These are phyloP conservation scores for Eristalis pertinax DNA, from an alignment of 2,888 invertebrate species.

Conservation along the genomic window DNA sequence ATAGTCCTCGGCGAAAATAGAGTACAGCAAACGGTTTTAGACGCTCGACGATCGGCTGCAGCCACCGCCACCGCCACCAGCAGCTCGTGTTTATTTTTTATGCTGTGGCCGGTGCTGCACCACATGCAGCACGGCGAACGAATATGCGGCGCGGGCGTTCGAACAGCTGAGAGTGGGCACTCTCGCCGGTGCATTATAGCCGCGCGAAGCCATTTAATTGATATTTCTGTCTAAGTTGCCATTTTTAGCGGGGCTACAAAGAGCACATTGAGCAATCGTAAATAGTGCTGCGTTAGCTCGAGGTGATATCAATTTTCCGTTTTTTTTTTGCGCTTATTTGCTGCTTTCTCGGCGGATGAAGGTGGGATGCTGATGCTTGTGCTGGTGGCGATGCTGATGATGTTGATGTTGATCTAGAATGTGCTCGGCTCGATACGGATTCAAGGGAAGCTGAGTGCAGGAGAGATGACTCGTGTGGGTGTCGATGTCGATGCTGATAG, in stretches of 20 bases:
- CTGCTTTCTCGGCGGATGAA: slow-evolving; percentile 31
- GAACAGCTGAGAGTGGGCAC: slow-evolving; percentile 65
- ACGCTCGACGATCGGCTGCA: slow-evolving; percentile 37
- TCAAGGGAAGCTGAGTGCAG: background rate
- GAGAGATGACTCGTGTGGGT: background rate
- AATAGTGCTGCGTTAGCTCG: slow-evolving; percentile 11
- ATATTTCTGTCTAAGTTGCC: slow-evolving; percentile 49
- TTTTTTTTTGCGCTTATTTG: background rate
- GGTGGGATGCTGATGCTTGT: slow-evolving; percentile 41
- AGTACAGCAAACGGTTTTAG: slow-evolving; percentile 54
- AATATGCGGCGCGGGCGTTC: slow-evolving; percentile 1
- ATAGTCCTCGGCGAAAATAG: slow-evolving; percentile 56
- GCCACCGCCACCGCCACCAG: background rate
- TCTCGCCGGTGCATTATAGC: slow-evolving; percentile 34
- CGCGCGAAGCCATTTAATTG: slow-evolving; percentile 49
- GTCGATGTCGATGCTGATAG: background rate
- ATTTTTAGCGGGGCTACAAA: slow-evolving; percentile 45
- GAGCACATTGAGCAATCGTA: slow-evolving; percentile 41
- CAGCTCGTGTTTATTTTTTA: background rate
- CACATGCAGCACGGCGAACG: slow-evolving; percentile 33
- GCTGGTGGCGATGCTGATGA: background rate
- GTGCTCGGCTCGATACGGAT: background rate
- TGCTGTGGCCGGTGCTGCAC: slow-evolving; percentile 14
- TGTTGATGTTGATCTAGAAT: background rate
- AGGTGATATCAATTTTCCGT: slow-evolving; percentile 33